Evolutionary conservation across 2,113 vertebrate genomes (phyloP).

Genomic region (Psammodynastes pulverulentus): DNA sequence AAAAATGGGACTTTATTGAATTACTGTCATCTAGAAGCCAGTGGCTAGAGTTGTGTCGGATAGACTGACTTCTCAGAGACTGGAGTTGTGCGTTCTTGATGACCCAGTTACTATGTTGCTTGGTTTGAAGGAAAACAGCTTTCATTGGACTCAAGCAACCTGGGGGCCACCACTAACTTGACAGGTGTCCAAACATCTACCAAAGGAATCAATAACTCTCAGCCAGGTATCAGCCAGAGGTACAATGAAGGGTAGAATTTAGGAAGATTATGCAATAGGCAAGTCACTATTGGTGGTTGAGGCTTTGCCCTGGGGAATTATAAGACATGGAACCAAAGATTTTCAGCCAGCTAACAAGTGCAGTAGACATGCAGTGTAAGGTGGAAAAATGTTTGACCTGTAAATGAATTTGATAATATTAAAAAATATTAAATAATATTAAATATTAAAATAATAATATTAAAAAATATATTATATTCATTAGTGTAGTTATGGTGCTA

Average conservation of each 20-base stretch:
- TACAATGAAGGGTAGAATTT: neutral
- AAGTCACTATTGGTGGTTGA: neutral
- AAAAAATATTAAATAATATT: too few species aligned
- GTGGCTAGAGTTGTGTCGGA: neutral
- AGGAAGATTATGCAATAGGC: conserved; percentile 22
- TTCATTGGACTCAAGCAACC: neutral
- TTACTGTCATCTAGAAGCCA: neutral
- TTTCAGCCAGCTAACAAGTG: neutral
- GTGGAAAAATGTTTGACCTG: neutral
- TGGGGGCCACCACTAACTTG: neutral
- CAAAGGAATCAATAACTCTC: conserved; percentile 15
- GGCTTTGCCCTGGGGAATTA: neutral
- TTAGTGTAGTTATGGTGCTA: neutral
- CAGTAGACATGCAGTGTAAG: neutral
- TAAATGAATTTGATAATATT: neutral
- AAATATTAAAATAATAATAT: too few species aligned
- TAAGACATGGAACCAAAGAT: neutral
- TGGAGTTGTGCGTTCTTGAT: neutral
- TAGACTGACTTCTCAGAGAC: neutral
- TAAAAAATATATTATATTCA: too few species aligned
- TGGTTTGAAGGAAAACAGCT: neutral
- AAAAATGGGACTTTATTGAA: neutral
- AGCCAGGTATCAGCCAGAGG: conserved; percentile 12
- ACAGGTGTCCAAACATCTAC: neutral
- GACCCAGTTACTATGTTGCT: neutral